Evolutionary conservation across 2,888 invertebrate species (phyloP).

Genomic region (Crioceris asparagi): DNA sequence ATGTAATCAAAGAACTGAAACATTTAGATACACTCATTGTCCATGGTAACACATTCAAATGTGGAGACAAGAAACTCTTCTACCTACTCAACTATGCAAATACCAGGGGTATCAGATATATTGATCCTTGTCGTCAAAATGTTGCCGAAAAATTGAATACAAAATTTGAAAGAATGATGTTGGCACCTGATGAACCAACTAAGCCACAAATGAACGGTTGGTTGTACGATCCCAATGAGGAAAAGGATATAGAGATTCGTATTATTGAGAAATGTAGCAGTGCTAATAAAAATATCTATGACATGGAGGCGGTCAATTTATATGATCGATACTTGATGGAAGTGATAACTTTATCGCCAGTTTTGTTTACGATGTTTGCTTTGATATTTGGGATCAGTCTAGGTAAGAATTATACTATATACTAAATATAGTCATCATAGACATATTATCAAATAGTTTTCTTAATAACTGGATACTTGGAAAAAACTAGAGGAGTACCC

Average conservation of each 20-base stretch:
- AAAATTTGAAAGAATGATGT: constrained; percentile 45
- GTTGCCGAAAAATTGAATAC: too few species aligned
- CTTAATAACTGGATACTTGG: constrained; percentile 6
- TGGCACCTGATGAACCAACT: constrained; percentile 33
- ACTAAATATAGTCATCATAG: too few species aligned
- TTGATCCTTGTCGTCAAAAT: too few species aligned
- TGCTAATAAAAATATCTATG: constrained; percentile 1
- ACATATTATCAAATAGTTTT: too few species aligned
- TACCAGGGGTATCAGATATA: too few species aligned
- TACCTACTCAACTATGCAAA: not conserved
- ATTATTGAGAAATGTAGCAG: constrained; percentile 5
- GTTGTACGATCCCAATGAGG: constrained; percentile 37
- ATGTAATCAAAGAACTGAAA: constrained; percentile 40
- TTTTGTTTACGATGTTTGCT: constrained; percentile 8
- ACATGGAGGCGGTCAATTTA: not conserved
- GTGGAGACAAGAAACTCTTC: constrained; percentile 37
- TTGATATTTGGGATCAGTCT: constrained; percentile 16
- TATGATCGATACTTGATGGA: constrained; percentile 11
- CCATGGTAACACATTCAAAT: constrained; percentile 47
- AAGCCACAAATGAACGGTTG: constrained; percentile 27
- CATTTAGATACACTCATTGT: constrained; percentile 44
- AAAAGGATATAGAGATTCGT: constrained; percentile 7
- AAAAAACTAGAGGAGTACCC: too few species aligned
- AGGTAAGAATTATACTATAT: constrained; percentile 17
- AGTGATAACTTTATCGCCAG: constrained; percentile 15